Percentiles rank a stretch among this genome's conserved stretches.
Conservation (phyloP, 2,888 invertebrate genomes). For the Ligdia adustata region DNA sequence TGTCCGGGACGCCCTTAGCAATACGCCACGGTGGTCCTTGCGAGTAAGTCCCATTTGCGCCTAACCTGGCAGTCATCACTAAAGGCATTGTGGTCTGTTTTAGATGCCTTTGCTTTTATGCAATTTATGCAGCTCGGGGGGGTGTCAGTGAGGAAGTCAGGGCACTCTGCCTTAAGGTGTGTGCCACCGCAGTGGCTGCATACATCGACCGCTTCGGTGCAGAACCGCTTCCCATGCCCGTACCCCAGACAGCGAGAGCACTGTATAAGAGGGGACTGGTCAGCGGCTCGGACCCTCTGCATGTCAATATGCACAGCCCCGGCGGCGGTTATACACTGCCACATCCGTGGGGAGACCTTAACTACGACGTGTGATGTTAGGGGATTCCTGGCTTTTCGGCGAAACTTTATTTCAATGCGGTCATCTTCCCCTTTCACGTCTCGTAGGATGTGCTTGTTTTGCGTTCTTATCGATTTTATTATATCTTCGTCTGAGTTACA, state of each 20-base stretch:
- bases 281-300: constrained; percentile 11
- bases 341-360: constrained; percentile 1
- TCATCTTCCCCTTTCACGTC: no score
- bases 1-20: constrained; percentile 17
- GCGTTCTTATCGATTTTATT: no score
- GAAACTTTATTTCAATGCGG: no score
- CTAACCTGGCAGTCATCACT: constrained; percentile 2
- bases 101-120: background rate
- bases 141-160: no score
- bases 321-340: background rate
- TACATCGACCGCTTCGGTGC: constrained; percentile 18
- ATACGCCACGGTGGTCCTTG: constrained; percentile 19
- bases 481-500: no score
- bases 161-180: no score
- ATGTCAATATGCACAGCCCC: constrained; percentile 10
- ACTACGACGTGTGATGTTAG: no score
- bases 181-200: no score
- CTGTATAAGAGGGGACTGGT: constrained; percentile 31
- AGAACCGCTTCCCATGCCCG: constrained; percentile 26
- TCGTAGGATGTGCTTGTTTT: no score
- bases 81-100: constrained; percentile 2
- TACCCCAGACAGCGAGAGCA: constrained; percentile 33
- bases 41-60: constrained; percentile 16
- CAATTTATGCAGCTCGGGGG: constrained; percentile 8
- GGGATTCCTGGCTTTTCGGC: no score